These are phyloP conservation scores for Crax fasciolata DNA, from an alignment of 2,797 vertebrate species.

Conservation along the genomic window DNA sequence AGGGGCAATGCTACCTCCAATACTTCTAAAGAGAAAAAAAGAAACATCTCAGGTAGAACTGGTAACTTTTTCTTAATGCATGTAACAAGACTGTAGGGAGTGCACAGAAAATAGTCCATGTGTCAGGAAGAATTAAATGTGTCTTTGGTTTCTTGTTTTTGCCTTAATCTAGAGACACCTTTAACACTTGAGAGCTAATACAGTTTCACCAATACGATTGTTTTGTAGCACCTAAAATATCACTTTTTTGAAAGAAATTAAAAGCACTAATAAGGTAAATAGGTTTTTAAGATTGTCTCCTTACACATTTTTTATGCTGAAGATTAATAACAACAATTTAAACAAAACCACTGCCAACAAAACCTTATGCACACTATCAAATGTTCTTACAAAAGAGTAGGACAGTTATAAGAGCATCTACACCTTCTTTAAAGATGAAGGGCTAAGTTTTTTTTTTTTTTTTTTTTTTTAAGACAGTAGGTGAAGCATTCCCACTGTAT, in stretches of 20 bases:
- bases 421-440: not conserved
- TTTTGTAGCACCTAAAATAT: not conserved
- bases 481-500: not conserved
- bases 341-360: not conserved
- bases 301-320: not conserved
- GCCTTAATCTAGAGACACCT: not conserved
- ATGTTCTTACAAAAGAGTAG: not conserved
- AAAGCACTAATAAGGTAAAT: not conserved
- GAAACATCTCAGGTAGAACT: not conserved
- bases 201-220: not conserved
- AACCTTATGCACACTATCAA: not conserved
- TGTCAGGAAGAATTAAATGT: not conserved
- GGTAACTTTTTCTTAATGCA: not conserved
- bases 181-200: not conserved
- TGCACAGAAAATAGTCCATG: not conserved
- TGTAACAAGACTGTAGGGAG: not conserved
- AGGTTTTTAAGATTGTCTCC: not conserved
- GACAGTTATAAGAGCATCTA: not conserved
- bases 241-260: not conserved
- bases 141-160: not conserved
- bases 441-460: not conserved
- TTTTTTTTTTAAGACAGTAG: not conserved
- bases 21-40: rapidly evolving
- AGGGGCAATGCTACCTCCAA: not conserved
- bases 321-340: not conserved